These are phyloP conservation scores for Tetramorium parvispinum DNA, from an alignment of 1,140 invertebrate genomes.

Conservation along the genomic window DNA sequence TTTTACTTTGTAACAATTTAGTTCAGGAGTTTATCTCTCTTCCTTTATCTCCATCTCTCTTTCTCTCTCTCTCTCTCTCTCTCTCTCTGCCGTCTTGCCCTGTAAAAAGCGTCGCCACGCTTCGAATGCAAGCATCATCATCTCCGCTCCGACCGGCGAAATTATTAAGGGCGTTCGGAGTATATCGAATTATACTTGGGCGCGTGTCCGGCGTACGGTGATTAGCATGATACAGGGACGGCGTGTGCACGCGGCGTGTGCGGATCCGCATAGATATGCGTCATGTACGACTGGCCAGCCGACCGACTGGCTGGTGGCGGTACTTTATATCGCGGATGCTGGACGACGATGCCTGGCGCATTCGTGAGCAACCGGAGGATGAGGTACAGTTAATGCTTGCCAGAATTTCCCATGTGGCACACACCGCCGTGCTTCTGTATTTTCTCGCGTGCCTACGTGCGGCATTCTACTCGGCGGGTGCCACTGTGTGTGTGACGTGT, in stretches of 20 bases:
- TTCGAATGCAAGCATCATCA: constrained; percentile 24
- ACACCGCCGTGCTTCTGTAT: constrained; percentile 52
- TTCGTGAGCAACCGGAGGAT: constrained; percentile 65
- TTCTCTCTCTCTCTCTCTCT: not conserved
- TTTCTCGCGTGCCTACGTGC: constrained; percentile 58
- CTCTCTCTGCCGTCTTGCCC: not conserved
- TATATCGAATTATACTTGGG: constrained; percentile 53
- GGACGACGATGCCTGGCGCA: constrained; percentile 56
- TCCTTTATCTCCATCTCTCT: not conserved
- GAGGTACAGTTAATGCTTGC: constrained; percentile 64
- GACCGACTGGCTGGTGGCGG: not conserved
- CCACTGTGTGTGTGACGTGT: constrained; percentile 25
- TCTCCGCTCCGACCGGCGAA: not conserved
- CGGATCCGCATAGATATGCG: constrained; percentile 21
- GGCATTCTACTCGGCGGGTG: constrained; percentile 40
- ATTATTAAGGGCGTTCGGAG: constrained; percentile 36
- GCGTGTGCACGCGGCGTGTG: not conserved
- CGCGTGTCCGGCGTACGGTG: constrained; percentile 40
- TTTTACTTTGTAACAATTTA: constrained; percentile 33
- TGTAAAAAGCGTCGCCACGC: not conserved
- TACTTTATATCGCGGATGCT: constrained; percentile 64
- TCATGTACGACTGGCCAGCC: not conserved
- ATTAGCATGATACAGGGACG: constrained; percentile 41
- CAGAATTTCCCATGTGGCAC: constrained; percentile 71
- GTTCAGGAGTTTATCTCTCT: not conserved